phyloP scores from a whole-genome alignment of 2,797 vertebrate genomes.

The Chanos chanos region DNA sequence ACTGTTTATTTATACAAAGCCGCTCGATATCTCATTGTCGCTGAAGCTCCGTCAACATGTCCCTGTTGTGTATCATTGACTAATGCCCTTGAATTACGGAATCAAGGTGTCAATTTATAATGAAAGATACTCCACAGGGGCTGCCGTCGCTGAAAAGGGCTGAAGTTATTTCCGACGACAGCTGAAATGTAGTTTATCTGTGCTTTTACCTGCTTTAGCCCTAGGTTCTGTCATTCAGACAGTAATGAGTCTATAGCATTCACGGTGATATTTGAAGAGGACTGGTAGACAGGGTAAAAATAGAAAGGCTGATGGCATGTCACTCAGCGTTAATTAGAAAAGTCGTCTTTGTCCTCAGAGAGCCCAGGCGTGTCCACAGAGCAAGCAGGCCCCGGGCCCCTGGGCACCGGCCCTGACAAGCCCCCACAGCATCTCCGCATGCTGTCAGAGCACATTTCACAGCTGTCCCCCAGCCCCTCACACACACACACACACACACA shows the following conservation, averaged over 20 bases:
- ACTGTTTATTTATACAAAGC: no score
- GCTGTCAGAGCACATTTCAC: slow-evolving; percentile 42
- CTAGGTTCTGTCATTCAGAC: no score
- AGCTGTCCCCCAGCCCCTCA: slow-evolving; percentile 27
- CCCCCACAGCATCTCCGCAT: slow-evolving; percentile 35
- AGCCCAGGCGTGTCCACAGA: slow-evolving; percentile 4
- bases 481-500: not conserved
- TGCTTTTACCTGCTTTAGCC: not conserved
- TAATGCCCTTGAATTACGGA: slow-evolving; percentile 8
- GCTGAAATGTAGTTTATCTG: not conserved
- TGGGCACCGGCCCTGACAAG: slow-evolving; percentile 33
- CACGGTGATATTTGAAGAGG: slow-evolving; percentile 25
- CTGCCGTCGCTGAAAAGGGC: not conserved
- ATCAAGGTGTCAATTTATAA: slow-evolving; percentile 1
- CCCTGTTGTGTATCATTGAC: not conserved
- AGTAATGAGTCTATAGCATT: slow-evolving; percentile 27
- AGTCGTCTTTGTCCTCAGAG: slow-evolving; percentile 18
- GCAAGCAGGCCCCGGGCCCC: slow-evolving; percentile 25
- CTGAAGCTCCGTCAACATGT: no score
- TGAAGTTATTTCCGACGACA: not conserved
- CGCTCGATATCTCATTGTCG: no score
- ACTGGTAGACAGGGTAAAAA: slow-evolving; percentile 43
- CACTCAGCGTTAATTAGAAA: slow-evolving; percentile 58
- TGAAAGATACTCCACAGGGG: slow-evolving; percentile 2
- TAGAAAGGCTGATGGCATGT: slow-evolving; percentile 41